phyloP scores from a whole-genome alignment of 2,888 invertebrate species.

The Drosophila mulleri region DNA sequence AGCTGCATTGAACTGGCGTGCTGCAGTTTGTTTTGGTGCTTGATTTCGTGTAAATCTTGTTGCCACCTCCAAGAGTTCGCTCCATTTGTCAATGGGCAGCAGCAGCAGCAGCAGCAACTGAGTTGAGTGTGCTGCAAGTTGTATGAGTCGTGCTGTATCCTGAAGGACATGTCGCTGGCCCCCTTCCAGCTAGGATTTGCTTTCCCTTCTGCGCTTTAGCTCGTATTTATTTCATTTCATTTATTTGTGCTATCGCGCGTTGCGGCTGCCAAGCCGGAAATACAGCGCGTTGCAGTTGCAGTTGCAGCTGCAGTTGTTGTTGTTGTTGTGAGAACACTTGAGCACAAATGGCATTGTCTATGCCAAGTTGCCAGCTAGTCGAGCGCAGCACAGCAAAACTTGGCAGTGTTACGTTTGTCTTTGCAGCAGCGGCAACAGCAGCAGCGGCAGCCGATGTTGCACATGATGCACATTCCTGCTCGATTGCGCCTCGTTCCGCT shows the following conservation, averaged over 20 bases:
- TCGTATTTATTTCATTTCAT: slow-evolving; percentile 66
- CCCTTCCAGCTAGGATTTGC: background rate
- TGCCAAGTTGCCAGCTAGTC: slow-evolving; percentile 59
- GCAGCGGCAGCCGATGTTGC: slow-evolving; percentile 22
- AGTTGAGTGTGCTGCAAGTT: slow-evolving; percentile 35
- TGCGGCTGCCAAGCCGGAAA: slow-evolving; percentile 57
- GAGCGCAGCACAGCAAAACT: slow-evolving; percentile 39
- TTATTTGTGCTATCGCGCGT: slow-evolving; percentile 46
- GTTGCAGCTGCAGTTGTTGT: slow-evolving; percentile 10
- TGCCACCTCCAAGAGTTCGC: slow-evolving; percentile 46
- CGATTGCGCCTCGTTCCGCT: background rate
- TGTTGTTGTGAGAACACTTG: slow-evolving; percentile 34
- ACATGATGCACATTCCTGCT: slow-evolving; percentile 39
- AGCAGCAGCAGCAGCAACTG: background rate
- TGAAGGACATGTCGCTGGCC: slow-evolving; percentile 7
- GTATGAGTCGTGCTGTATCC: slow-evolving; percentile 7
- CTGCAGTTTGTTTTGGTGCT: slow-evolving; percentile 8
- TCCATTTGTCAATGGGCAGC: slow-evolving; percentile 64
- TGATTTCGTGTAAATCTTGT: slow-evolving; percentile 43
- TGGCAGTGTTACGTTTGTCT: slow-evolving; percentile 49
- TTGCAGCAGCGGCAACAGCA: slow-evolving; percentile 22
- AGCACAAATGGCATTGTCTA: slow-evolving; percentile 55
- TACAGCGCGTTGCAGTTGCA: slow-evolving; percentile 20
- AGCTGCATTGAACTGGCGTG: slow-evolving; percentile 4
- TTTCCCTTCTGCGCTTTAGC: slow-evolving; percentile 32